Evolutionary conservation across 2,888 invertebrate species (phyloP), one percentile per base, ranked within the genome.

Genomic region (Plagodis pulveraria): DNA sequence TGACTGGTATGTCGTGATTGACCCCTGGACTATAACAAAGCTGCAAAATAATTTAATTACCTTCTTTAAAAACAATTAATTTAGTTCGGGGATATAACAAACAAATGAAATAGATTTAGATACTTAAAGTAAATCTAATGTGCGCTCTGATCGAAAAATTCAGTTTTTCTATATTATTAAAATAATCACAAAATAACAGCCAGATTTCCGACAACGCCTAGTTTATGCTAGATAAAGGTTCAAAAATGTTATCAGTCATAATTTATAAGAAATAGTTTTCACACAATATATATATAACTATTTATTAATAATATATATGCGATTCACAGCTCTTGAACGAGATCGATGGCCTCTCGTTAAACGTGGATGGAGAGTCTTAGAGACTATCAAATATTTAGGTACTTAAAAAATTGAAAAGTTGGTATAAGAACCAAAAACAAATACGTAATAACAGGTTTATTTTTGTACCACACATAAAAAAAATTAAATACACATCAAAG

Each of bases 201-300:
- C 83, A 83, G 83, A 77, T 78, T 73, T 81, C 72, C 84, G 83
- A 81, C 79, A 84, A 83, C 67, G 74, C 70, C 86, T 78, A 82
- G 74, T 73, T 76, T 45, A 61, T 76, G 73, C 78, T 84, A 85
- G 78, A 76, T 75, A 90, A 81, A 88, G 82, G 79, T 85, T 88
- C 83, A 83, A 91, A 91, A 91, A 83, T 81, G 81, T 71, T n/a
- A 74, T 91, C 91, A 91, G 90, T 91, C 91, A 69, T 80, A 85
- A 82, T 84, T 82, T 86, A 80, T 86, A 86, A 87, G 84, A 89
- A 85, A 84, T 86, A 83, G 80, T 80, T 65, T 67, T 71, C 48
- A 51, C 48, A 48, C 45, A 50, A 49, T 45, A 47, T 52, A 47
- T 52, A 49, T 32, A 22, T 22, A 22, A 22, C 22, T 67, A 70